These are phyloP conservation scores for Mormyrus iriodes DNA, from an alignment of 2,113 vertebrate genomes.

Conservation along the genomic window DNA sequence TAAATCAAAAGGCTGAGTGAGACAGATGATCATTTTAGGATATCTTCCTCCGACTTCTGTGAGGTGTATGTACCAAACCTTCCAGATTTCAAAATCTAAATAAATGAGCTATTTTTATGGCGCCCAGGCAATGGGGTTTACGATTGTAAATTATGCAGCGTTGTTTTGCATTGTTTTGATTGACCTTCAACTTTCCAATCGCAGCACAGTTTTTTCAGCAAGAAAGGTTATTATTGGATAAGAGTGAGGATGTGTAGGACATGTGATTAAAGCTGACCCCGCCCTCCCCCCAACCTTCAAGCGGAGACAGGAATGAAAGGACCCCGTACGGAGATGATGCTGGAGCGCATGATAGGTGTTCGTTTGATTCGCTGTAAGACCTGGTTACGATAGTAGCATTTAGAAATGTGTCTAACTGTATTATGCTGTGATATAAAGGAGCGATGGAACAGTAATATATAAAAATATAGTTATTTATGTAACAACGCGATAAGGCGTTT, in stretches of 20 bases:
- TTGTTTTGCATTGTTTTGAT: conserved; percentile 15
- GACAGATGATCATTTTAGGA: neutral
- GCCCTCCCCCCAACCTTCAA: conserved; percentile 19
- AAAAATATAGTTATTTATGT: neutral
- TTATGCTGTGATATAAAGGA: neutral
- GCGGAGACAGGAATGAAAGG: conserved; percentile 12
- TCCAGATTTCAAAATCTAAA: neutral
- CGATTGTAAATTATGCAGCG: neutral
- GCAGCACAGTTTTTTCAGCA: conserved; percentile 3
- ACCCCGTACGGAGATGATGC: neutral
- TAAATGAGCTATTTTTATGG: neutral
- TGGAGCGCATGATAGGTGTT: neutral
- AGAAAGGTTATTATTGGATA: conserved; percentile 16
- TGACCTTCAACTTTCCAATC: conserved; percentile 26
- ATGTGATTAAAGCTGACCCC: conserved; percentile 11
- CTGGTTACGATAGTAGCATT: neutral
- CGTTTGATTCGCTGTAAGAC: neutral
- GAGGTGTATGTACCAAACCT: neutral
- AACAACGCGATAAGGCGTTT: neutral
- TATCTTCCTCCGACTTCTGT: neutral
- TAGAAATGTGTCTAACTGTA: neutral
- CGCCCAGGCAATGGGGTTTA: neutral
- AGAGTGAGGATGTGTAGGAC: conserved; percentile 16
- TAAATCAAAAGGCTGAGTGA: neutral
- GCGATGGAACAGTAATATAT: neutral